Base-by-base conservation (phyloP, 2,888 invertebrate species). In the Polymixis lichenea region DNA sequence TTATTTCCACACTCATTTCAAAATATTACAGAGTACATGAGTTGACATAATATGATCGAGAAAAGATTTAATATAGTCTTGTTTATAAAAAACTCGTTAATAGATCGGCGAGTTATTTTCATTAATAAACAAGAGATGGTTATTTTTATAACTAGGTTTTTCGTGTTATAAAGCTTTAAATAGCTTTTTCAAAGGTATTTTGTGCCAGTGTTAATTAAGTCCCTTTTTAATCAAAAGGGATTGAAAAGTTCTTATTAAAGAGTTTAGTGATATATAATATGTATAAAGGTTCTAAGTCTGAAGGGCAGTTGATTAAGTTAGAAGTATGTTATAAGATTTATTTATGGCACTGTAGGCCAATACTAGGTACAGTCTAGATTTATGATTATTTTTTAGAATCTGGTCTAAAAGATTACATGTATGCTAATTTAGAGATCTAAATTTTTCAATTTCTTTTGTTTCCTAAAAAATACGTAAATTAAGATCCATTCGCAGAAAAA, bases 171-270 rank as follows among this genome's bases (percentile, higher is more conserved):
- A 62, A 19, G 11, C 25, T 71, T 56, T 6, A 17, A 56, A 46
- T 32, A 49, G 38, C 9, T 38, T 49, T 56, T 43, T 17, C 0
- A 9, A 11, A 53, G 11, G n/a, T 43, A 43, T 64, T 72, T 64
- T 28, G 28, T 56, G 56, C 19, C 28, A 9, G 28, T 51, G 17
- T 28, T 69, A 38, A 55, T 55, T 61, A 67, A 22, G 19, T 32
- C 55, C 17, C 7, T 60, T 64, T 66, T 49, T 64, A 82, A 76
- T 79, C 19, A 60, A 77, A 56, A 32, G 19, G 22, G 17, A 55
- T 28, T 46, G 6, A 32, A 62, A 76, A 49, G n/a, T 43, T 51
- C 22, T 49, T 62, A 46, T 38, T 51, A 43, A 43, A 49, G 38
- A 46, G 19, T 53, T 46, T 0, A 53, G 43, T 51, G 28, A 53